phyloP scores from a whole-genome alignment of 2,113 vertebrate species.

The Cnemophilus loriae region DNA sequence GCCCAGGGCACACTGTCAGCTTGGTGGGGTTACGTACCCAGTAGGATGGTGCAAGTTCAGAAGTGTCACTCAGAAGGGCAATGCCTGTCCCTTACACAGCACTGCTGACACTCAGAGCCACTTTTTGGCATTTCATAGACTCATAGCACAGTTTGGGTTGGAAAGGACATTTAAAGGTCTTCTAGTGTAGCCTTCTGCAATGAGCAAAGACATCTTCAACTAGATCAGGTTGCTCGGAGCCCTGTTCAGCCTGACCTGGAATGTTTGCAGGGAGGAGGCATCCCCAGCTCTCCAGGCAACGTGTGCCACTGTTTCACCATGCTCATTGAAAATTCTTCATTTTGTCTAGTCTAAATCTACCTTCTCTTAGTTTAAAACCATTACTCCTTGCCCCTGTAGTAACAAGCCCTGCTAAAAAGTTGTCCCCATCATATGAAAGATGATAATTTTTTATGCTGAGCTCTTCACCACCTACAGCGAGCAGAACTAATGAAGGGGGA shows the following conservation, averaged over 20 bases:
- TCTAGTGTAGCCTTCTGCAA: neutral
- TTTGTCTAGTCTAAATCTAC: neutral
- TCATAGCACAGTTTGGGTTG: neutral
- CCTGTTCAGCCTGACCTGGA: neutral
- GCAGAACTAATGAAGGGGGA: neutral
- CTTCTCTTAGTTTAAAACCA: neutral
- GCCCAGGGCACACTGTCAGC: neutral
- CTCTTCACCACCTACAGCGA: fast-evolving
- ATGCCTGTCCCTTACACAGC: neutral
- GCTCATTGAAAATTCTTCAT: neutral
- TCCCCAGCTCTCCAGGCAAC: neutral
- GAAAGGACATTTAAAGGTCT: neutral
- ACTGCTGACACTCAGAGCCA: neutral
- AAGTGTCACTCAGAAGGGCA: neutral
- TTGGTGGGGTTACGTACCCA: neutral
- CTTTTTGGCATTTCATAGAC: neutral
- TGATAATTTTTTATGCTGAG: neutral
- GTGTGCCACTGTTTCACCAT: neutral
- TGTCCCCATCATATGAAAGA: neutral
- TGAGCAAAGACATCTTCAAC: neutral
- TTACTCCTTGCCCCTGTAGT: neutral
- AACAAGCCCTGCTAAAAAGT: neutral
- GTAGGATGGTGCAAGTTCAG: neutral
- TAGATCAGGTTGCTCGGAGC: neutral
- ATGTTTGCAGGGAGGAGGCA: neutral